Evolutionary conservation across 2,888 invertebrate genomes (phyloP).

Genomic region (Gibbula magus): DNA sequence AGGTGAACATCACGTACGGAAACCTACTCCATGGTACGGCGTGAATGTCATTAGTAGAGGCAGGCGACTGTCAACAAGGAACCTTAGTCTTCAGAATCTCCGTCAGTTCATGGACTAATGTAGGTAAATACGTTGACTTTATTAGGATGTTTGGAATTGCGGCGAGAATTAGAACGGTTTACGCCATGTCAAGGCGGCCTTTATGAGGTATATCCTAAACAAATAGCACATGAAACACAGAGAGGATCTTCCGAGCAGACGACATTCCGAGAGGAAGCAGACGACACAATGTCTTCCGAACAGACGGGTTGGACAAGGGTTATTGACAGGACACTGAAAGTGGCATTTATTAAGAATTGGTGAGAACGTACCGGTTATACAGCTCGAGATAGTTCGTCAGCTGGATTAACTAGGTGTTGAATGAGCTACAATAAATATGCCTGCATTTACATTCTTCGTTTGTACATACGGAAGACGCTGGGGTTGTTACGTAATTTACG

Average conservation of each 20-base stretch:
- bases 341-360: neutral
- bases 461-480: no score
- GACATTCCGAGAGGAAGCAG: neutral
- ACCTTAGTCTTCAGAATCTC: neutral
- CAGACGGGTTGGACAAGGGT: neutral
- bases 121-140: conserved; percentile 23
- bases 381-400: no score
- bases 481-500: no score
- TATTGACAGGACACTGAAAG: neutral
- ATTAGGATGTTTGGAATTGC: conserved; percentile 18
- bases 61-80: neutral
- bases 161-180: conserved; percentile 19
- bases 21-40: conserved; percentile 2
- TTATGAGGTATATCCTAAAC: neutral
- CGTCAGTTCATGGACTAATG: conserved; percentile 9
- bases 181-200: conserved; percentile 12
- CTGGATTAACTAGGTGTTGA: no score
- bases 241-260: neutral
- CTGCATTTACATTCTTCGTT: no score
- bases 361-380: neutral
- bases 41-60: conserved; percentile 15
- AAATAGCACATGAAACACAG: conserved; percentile 20
- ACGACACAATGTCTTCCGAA: neutral
- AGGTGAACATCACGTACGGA: neutral
- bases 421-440: no score